Evolutionary conservation across 2,888 invertebrate genomes (phyloP).

Genomic region (Nomada hirtipes): DNA sequence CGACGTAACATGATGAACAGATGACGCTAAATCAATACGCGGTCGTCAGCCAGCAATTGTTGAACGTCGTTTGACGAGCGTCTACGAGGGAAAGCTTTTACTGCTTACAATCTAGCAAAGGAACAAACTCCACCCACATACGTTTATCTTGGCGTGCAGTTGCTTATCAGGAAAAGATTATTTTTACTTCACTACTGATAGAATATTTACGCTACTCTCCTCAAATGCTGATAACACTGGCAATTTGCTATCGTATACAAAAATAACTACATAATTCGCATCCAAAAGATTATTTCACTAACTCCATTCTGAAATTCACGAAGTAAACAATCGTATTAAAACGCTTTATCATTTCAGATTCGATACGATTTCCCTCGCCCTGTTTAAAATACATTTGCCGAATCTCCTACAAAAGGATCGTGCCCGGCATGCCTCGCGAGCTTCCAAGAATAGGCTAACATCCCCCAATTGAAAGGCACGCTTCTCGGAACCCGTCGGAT

Average conservation of each 20-base stretch:
- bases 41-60: constrained; percentile 55
- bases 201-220: too few species aligned
- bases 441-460: constrained; percentile 80
- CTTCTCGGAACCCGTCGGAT: constrained; percentile 55
- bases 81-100: neutral
- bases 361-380: neutral
- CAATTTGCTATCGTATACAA: too few species aligned
- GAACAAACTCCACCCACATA: too few species aligned
- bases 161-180: too few species aligned
- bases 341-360: neutral
- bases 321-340: too few species aligned
- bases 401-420: constrained; percentile 69
- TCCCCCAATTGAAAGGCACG: constrained; percentile 66
- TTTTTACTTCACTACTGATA: too few species aligned
- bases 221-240: too few species aligned
- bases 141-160: too few species aligned
- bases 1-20: constrained; percentile 83
- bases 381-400: neutral
- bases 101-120: too few species aligned
- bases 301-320: too few species aligned
- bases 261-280: too few species aligned
- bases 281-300: too few species aligned
- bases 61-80: constrained; percentile 36
- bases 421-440: constrained; percentile 79
- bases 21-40: constrained; percentile 82